Conservation (phyloP, 2,797 vertebrate species). For the Florisuga fusca region DNA sequence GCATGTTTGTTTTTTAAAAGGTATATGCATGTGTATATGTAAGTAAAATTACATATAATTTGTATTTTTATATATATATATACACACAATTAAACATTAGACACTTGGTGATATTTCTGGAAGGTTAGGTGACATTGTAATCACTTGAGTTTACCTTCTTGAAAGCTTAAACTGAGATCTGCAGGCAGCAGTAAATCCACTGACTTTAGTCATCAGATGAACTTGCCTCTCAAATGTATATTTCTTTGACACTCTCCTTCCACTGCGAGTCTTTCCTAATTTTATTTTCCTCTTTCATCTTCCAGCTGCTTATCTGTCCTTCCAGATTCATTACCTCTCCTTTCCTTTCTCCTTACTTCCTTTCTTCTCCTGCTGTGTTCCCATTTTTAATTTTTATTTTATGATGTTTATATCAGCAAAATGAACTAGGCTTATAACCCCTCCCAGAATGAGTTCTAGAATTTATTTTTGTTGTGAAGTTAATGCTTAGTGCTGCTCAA, state of each 20-base stretch:
- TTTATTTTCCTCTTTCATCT: slow-evolving; percentile 55
- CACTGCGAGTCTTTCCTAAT: slow-evolving; percentile 1
- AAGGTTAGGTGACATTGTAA: neutral
- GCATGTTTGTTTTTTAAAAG: neutral
- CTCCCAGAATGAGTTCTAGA: neutral
- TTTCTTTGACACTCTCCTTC: slow-evolving; percentile 9
- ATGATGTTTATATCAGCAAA: slow-evolving; percentile 54
- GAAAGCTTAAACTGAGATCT: neutral
- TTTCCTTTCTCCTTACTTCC: slow-evolving; percentile 41
- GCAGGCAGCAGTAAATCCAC: slow-evolving; percentile 1
- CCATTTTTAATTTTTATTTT: slow-evolving; percentile 59
- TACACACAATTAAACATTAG: neutral
- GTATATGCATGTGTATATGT: neutral
- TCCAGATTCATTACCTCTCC: slow-evolving; percentile 62
- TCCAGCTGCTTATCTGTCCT: slow-evolving; percentile 65
- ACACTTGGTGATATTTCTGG: neutral
- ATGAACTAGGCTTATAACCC: slow-evolving; percentile 46
- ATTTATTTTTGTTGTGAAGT: neutral
- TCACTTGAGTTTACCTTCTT: neutral
- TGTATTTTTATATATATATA: neutral
- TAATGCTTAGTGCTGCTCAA: neutral
- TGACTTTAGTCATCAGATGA: neutral
- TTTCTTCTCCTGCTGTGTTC: slow-evolving; percentile 43
- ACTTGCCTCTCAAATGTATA: neutral
- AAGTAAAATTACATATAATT: fast-evolving